These are phyloP conservation scores for Ochotona curzoniae DNA, from an alignment of 2,113 vertebrate genomes.

Conservation along the genomic window DNA sequence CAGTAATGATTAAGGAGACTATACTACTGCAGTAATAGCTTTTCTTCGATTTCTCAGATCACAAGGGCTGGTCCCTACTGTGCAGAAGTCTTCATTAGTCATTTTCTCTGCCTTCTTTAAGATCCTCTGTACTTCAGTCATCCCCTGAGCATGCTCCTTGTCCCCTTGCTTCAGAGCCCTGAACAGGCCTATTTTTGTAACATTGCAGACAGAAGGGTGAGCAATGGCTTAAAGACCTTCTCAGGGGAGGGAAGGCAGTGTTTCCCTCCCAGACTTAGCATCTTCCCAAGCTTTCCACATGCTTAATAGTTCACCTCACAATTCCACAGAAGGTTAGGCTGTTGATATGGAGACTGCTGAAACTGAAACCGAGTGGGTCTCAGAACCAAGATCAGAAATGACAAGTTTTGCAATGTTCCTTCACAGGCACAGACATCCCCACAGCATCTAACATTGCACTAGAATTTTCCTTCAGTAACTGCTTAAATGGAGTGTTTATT, in stretches of 20 bases:
- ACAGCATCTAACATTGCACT: neutral
- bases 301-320: neutral
- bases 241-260: neutral
- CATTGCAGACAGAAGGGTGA: neutral
- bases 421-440: neutral
- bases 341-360: neutral
- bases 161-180: neutral
- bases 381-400: slow-evolving; percentile 19
- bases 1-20: slow-evolving; percentile 7
- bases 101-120: neutral
- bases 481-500: neutral
- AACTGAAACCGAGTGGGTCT: slow-evolving; percentile 9
- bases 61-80: neutral
- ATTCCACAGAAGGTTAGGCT: neutral
- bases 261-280: slow-evolving; percentile 16
- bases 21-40: neutral
- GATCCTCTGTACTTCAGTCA: neutral
- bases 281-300: slow-evolving; percentile 24
- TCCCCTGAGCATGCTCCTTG: neutral
- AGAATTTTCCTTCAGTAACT: slow-evolving; percentile 25
- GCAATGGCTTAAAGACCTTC: neutral
- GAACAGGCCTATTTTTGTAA: neutral
- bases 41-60: neutral
- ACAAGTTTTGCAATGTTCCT: neutral
- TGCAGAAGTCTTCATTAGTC: neutral